These are phyloP conservation scores for Brachionus manjavacas DNA, from an alignment of 1,140 invertebrate species.

Conservation along the genomic window DNA sequence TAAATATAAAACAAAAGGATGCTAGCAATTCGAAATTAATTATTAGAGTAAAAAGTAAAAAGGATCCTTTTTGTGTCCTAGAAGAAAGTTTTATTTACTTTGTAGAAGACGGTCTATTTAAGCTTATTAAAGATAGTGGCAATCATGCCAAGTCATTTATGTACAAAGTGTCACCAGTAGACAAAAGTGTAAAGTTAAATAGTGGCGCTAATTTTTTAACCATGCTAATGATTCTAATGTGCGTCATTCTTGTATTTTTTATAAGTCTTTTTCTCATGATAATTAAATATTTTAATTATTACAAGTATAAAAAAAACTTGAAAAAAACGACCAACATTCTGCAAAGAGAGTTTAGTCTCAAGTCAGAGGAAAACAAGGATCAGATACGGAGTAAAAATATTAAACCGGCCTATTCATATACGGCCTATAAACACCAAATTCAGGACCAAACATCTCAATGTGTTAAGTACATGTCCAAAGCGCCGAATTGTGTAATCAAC, in stretches of 20 bases:
- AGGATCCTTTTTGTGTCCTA: background rate
- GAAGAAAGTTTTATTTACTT: background rate
- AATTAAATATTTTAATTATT: conserved; percentile 25
- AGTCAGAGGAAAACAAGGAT: background rate
- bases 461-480: background rate
- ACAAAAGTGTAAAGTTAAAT: background rate
- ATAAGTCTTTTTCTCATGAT: background rate
- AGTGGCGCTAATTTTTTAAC: background rate
- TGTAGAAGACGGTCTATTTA: background rate
- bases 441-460: background rate
- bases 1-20: background rate
- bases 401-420: background rate
- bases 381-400: background rate
- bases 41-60: background rate
- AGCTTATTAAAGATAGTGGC: background rate
- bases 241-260: conserved; percentile 8
- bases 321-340: conserved; percentile 9
- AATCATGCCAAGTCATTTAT: background rate
- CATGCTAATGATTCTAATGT: background rate
- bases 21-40: background rate
- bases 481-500: background rate
- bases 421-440: background rate
- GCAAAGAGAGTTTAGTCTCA: conserved; percentile 7
- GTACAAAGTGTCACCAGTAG: background rate
- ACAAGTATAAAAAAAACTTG: conserved; percentile 13